These are phyloP conservation scores for Chironomus tepperi DNA, from an alignment of 1,140 invertebrate genomes.

Conservation along the genomic window DNA sequence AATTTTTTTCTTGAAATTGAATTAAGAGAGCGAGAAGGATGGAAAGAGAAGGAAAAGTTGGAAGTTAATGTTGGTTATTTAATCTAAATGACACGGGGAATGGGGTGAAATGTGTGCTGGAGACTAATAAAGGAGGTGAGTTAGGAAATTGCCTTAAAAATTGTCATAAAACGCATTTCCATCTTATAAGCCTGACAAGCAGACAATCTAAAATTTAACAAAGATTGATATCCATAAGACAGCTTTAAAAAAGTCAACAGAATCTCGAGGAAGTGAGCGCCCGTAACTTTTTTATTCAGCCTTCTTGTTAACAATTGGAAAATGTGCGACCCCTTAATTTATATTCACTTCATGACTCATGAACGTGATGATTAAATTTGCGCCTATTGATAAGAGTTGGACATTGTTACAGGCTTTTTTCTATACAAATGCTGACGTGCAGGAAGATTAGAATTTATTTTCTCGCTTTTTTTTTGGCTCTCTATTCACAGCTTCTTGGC, in stretches of 20 bases:
- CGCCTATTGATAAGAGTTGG: slow-evolving; percentile 11
- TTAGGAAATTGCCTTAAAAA: too few species aligned
- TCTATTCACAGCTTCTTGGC: not conserved
- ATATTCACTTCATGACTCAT: not conserved
- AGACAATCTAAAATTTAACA: too few species aligned
- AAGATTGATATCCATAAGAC: too few species aligned
- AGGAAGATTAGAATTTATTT: slow-evolving; percentile 8
- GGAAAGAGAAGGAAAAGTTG: not conserved
- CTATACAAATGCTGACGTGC: not conserved
- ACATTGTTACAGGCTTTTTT: not conserved
- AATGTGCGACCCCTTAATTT: not conserved
- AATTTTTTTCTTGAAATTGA: not conserved
- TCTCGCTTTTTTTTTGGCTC: not conserved
- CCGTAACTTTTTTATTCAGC: not conserved
- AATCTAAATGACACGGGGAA: not conserved
- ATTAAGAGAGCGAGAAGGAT: not conserved
- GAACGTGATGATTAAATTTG: slow-evolving; percentile 8
- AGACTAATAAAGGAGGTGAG: too few species aligned
- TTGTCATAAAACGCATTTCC: too few species aligned
- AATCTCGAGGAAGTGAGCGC: not conserved
- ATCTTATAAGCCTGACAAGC: not conserved
- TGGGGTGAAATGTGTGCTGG: too few species aligned
- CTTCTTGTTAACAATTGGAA: not conserved
- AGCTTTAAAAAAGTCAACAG: too few species aligned
- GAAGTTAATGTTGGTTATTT: not conserved